Conservation (phyloP, 2,888 invertebrate species). For the Alentia gelatinosa region DNA sequence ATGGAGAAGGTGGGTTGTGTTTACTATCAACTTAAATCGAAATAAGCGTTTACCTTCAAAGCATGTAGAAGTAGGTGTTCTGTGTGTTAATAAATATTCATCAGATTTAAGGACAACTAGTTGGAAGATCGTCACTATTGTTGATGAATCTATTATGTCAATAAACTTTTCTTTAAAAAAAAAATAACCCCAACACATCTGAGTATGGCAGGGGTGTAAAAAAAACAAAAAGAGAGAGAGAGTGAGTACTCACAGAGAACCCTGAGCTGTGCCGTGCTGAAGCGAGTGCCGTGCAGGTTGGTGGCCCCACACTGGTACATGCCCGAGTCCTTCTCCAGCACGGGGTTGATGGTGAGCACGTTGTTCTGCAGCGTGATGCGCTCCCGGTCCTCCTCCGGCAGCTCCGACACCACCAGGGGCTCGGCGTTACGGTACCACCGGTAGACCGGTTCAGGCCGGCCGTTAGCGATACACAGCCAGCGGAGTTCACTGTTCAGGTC, state of each 20-base stretch:
- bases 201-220: too few relatives aligned
- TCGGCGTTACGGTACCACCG: slow-evolving; percentile 74
- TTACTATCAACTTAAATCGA: too few relatives aligned
- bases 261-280: slow-evolving; percentile 93
- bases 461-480: slow-evolving; percentile 76
- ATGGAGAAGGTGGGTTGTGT: too few relatives aligned
- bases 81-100: too few relatives aligned
- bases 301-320: slow-evolving; percentile 97
- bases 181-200: too few relatives aligned
- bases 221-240: too few relatives aligned
- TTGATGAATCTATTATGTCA: too few relatives aligned
- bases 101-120: too few relatives aligned
- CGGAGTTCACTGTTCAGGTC: slow-evolving; percentile 72
- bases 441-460: slow-evolving; percentile 69
- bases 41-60: too few relatives aligned
- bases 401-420: neutral
- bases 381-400: slow-evolving; percentile 37
- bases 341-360: slow-evolving; percentile 66
- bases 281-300: slow-evolving; percentile 90
- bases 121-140: too few relatives aligned
- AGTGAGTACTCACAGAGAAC: slow-evolving; percentile 89
- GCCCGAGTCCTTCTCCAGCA: slow-evolving; percentile 87
- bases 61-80: too few relatives aligned
- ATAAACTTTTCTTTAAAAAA: too few relatives aligned
- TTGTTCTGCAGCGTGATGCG: slow-evolving; percentile 59